phyloP scores from a whole-genome alignment of 2,888 invertebrate genomes.

The Patella ulyssiponensis region DNA sequence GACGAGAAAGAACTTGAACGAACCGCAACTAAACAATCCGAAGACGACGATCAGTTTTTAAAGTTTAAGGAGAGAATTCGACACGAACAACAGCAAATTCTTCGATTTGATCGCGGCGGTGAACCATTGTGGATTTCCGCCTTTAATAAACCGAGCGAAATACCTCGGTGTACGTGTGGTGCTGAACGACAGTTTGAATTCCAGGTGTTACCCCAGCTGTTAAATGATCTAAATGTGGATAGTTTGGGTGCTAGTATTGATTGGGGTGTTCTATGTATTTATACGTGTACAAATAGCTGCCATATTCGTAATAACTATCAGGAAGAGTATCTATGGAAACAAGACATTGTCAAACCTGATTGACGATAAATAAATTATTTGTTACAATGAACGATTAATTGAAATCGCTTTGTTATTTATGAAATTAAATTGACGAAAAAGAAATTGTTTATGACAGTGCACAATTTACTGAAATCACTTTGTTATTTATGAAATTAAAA shows the following conservation, averaged over 20 bases:
- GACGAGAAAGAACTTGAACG: slow-evolving; percentile 78
- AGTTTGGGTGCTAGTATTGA: slow-evolving; percentile 79
- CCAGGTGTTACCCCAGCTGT: slow-evolving; percentile 84
- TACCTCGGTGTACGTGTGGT: slow-evolving; percentile 82
- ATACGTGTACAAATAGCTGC: slow-evolving; percentile 89
- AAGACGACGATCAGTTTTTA: slow-evolving; percentile 84
- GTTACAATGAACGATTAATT: background rate
- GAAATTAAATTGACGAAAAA: no score
- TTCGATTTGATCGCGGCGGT: slow-evolving; percentile 86
- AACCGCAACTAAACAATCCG: slow-evolving; percentile 76
- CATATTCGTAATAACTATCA: slow-evolving; percentile 79
- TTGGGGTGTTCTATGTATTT: slow-evolving; percentile 91
- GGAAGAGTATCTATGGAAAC: slow-evolving; percentile 86
- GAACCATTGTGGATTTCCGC: slow-evolving; percentile 88
- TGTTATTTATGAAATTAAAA: no score
- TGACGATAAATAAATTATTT: background rate
- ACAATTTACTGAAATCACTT: no score
- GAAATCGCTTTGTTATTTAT: no score
- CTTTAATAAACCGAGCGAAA: slow-evolving; percentile 73
- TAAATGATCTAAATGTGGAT: slow-evolving; percentile 81
- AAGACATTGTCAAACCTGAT: slow-evolving; percentile 78
- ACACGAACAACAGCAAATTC: slow-evolving; percentile 83
- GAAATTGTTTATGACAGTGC: no score
- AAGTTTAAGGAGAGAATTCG: slow-evolving; percentile 83
- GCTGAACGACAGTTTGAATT: slow-evolving; percentile 87